These are phyloP conservation scores for Cenopis cana DNA, from an alignment of 2,888 invertebrate species.

Conservation along the genomic window DNA sequence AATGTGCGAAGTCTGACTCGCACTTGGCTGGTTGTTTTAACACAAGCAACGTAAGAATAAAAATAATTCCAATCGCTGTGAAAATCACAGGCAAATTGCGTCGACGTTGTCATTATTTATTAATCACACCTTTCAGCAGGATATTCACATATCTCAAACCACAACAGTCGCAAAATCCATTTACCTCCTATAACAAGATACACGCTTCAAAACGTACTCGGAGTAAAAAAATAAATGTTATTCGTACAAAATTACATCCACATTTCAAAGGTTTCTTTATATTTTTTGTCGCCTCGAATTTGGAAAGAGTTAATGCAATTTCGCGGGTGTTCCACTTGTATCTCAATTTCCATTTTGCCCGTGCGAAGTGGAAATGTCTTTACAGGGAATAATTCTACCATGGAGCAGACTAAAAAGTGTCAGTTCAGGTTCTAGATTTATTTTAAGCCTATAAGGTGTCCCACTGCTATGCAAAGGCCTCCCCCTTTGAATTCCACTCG, in stretches of 20 bases:
- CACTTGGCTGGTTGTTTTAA: too few relatives aligned
- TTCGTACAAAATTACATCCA: conserved; percentile 21
- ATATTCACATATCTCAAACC: neutral
- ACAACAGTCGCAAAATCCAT: neutral
- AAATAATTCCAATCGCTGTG: neutral
- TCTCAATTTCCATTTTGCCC: conserved; percentile 28
- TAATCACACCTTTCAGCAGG: neutral
- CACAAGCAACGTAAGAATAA: too few relatives aligned
- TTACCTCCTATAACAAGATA: neutral
- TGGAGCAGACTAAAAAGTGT: conserved; percentile 1
- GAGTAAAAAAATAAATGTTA: conserved; percentile 2
- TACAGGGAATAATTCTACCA: conserved; percentile 27
- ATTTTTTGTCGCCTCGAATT: conserved; percentile 19
- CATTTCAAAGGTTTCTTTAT: conserved; percentile 24
- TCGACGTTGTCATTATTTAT: neutral
- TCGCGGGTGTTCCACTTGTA: conserved; percentile 21
- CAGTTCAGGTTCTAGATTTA: too few relatives aligned
- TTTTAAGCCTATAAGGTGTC: too few relatives aligned
- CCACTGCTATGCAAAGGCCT: too few relatives aligned
- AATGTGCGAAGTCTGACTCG: too few relatives aligned
- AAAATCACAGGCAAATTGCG: neutral
- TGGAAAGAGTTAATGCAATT: conserved; percentile 29
- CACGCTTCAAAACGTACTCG: neutral
- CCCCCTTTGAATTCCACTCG: too few relatives aligned
- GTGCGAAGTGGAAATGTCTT: conserved; percentile 35